Percentiles rank a stretch among this genome's conserved stretches.
phyloP scores from a whole-genome alignment of 2,797 vertebrate species.

The Nyctibius grandis region DNA sequence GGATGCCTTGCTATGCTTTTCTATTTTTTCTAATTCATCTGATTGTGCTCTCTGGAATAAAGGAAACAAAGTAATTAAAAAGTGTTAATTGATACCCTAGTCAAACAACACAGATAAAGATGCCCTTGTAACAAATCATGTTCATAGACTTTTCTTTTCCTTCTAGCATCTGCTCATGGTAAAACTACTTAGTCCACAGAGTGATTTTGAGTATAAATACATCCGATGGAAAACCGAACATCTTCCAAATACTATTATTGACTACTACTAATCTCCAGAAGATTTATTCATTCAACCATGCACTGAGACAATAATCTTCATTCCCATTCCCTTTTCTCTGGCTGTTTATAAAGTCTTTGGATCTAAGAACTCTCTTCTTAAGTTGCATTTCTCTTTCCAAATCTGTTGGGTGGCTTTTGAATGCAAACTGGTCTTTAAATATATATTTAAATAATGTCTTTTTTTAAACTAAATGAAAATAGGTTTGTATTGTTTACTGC shows the following conservation, averaged over 20 bases:
- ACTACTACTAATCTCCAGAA: conserved; percentile 32
- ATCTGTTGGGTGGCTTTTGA: neutral
- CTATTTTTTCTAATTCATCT: conserved; percentile 92
- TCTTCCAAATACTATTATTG: conserved; percentile 22
- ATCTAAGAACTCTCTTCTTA: conserved; percentile 7
- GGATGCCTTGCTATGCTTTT: conserved; percentile 86
- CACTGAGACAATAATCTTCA: neutral
- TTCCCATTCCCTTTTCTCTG: neutral
- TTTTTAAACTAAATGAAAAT: neutral
- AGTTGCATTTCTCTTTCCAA: conserved; percentile 14
- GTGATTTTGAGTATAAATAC: conserved; percentile 78
- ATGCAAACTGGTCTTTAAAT: neutral
- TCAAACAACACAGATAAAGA: neutral
- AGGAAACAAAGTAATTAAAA: neutral
- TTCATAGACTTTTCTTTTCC: neutral
- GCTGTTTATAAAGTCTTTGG: neutral
- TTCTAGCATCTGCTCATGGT: conserved; percentile 43
- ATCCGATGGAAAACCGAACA: conserved; percentile 75
- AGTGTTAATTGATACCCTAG: neutral
- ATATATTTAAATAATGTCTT: neutral
- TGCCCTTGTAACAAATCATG: neutral
- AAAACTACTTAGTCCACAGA: conserved; percentile 54
- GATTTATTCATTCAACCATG: conserved; percentile 2
- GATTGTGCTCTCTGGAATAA: conserved; percentile 87
- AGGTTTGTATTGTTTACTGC: neutral